A percentile compares a stretch with the other conserved stretches of the same genome.
Evolutionary conservation across 2,113 vertebrate genomes (phyloP).

Genomic region (Prunella fulvescens): DNA sequence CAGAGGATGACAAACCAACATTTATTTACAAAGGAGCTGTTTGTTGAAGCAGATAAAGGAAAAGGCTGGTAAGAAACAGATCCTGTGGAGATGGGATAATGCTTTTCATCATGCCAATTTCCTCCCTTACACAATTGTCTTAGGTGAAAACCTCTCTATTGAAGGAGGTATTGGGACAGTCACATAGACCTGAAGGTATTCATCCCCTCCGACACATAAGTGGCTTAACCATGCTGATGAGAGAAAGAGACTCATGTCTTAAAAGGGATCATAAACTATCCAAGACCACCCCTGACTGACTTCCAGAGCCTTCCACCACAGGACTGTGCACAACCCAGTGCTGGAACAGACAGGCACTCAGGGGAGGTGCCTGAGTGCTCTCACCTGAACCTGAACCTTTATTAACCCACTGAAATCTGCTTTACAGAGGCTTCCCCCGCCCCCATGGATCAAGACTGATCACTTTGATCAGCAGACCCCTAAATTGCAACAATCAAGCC

Average conservation of each 20-base stretch:
- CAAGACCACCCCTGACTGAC: background rate
- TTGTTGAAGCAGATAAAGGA: background rate
- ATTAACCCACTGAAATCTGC: background rate
- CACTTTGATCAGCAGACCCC: background rate
- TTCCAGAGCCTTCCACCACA: background rate
- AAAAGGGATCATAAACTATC: background rate
- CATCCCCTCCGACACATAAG: background rate
- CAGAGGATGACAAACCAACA: background rate
- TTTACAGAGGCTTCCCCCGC: background rate
- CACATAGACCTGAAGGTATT: too few species aligned
- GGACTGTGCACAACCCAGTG: background rate
- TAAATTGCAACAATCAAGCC: background rate
- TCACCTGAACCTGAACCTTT: background rate
- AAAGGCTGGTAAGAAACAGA: background rate
- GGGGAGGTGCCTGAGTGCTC: background rate
- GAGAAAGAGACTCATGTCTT: background rate
- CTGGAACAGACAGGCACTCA: background rate
- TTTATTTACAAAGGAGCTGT: background rate
- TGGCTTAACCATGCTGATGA: background rate
- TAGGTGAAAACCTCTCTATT: background rate
- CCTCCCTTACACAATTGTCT: background rate
- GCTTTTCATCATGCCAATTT: background rate
- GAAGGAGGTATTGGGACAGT: background rate
- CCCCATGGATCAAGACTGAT: background rate
- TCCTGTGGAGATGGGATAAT: background rate